These are phyloP conservation scores for Linnaemya tessellans DNA, from an alignment of 2,888 invertebrate genomes.

Conservation along the genomic window DNA sequence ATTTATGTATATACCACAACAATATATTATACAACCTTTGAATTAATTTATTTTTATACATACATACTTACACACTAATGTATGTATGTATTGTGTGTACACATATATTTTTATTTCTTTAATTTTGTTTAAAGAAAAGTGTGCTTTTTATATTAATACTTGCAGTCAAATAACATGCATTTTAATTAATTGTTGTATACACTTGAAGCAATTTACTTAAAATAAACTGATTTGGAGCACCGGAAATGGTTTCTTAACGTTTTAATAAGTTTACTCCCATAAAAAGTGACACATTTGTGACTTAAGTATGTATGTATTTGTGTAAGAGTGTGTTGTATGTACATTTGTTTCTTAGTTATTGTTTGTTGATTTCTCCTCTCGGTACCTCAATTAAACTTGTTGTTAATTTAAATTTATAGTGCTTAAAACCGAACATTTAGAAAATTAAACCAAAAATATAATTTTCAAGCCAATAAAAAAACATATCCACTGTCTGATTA, in stretches of 20 bases:
- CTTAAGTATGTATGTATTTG: not conserved
- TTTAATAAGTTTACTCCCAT: slow-evolving; percentile 25
- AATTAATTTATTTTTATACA: no score
- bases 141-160: not conserved
- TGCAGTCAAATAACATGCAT: not conserved
- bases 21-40: no score
- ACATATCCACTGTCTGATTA: slow-evolving; percentile 30
- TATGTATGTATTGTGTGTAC: no score
- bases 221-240: slow-evolving; percentile 4
- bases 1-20: no score
- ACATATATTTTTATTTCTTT: no score
- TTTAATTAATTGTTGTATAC: not conserved
- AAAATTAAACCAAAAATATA: not conserved
- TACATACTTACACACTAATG: no score
- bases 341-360: not conserved
- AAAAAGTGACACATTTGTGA: slow-evolving; percentile 9
- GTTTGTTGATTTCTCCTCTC: not conserved
- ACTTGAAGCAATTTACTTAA: not conserved
- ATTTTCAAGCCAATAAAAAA: slow-evolving; percentile 30
- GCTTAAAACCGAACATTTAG: not conserved
- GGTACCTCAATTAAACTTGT: not conserved
- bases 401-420: slow-evolving; percentile 4
- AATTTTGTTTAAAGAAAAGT: no score
- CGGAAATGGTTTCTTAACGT: slow-evolving; percentile 44
- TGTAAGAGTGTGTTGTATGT: not conserved